Percentiles rank a stretch among this genome's conserved stretches.
These are phyloP conservation scores for Oncorhynchus keta DNA, from an alignment of 2,113 vertebrate genomes.

Conservation along the genomic window DNA sequence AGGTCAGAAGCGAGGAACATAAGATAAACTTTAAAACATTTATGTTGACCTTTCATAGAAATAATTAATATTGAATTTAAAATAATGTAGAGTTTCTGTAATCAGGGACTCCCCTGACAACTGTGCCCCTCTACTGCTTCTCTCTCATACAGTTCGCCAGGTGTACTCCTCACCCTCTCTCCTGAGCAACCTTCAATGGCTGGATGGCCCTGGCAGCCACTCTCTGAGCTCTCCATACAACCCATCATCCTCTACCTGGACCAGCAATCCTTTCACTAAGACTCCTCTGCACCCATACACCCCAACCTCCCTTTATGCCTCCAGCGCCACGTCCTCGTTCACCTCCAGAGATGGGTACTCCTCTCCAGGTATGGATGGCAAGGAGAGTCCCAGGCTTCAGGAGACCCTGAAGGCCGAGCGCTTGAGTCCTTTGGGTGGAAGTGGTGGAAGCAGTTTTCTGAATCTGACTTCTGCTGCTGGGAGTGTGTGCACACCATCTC, in stretches of 20 bases:
- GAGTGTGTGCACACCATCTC: conserved; percentile 50
- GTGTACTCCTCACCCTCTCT: conserved; percentile 74
- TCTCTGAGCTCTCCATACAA: conserved; percentile 64
- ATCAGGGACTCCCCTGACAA: no score
- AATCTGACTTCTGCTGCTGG: conserved; percentile 72
- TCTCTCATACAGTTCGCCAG: conserved; percentile 72
- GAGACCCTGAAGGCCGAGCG: conserved; percentile 83
- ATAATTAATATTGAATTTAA: no score
- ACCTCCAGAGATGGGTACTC: conserved; percentile 60
- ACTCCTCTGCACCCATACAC: conserved; percentile 59
- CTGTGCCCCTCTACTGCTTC: neutral
- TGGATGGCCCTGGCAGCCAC: conserved; percentile 70
- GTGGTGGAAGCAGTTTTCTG: conserved; percentile 69
- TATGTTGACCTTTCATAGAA: no score
- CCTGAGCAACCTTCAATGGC: conserved; percentile 77
- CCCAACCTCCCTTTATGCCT: conserved; percentile 61
- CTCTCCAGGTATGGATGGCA: conserved; percentile 62
- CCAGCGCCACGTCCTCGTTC: conserved; percentile 62
- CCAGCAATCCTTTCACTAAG: conserved; percentile 70
- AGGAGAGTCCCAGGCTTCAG: conserved; percentile 76
- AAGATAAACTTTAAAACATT: no score
- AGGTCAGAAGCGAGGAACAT: conserved; percentile 58
- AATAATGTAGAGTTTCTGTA: no score
- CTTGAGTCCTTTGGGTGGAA: conserved; percentile 69
- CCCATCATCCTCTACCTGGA: conserved; percentile 66